Evolutionary conservation across 2,888 invertebrate species (phyloP).

Genomic region (Rotaria magnacalcarata): DNA sequence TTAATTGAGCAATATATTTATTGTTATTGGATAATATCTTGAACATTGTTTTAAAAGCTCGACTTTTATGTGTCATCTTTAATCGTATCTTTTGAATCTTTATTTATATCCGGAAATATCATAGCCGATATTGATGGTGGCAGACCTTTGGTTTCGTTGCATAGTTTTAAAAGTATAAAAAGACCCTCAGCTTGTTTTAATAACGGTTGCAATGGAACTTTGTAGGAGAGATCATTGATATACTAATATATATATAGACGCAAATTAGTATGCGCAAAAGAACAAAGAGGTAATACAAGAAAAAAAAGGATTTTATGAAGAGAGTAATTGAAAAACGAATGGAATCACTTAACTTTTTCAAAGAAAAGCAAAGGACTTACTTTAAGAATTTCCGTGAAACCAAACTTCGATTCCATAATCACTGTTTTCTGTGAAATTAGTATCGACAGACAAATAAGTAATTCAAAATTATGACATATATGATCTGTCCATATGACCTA

Average conservation of each 20-base stretch:
- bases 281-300: too few relatives aligned
- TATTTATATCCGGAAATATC: background rate
- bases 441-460: constrained; percentile 85
- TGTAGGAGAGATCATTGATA: constrained; percentile 84
- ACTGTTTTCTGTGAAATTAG: constrained; percentile 79
- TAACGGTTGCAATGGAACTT: constrained; percentile 75
- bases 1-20: too few relatives aligned
- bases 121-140: background rate
- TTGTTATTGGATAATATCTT: too few relatives aligned
- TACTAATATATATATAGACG: constrained; percentile 65
- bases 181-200: constrained; percentile 78
- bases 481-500: constrained; percentile 77
- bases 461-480: constrained; percentile 88
- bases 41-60: too few relatives aligned
- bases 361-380: background rate
- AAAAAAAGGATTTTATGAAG: too few relatives aligned
- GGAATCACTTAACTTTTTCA: too few relatives aligned
- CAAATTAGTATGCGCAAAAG: background rate
- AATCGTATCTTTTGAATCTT: too few relatives aligned
- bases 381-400: constrained; percentile 79
- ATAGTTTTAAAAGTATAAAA: constrained; percentile 31
- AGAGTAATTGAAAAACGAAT: too few relatives aligned
- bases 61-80: too few relatives aligned
- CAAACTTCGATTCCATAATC: constrained; percentile 82
- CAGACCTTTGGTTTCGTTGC: background rate